Percentiles rank a stretch among this genome's conserved stretches.
These are phyloP conservation scores for Enteromius thamalakanensis DNA, from an alignment of 2,797 vertebrate genomes.

Conservation along the genomic window DNA sequence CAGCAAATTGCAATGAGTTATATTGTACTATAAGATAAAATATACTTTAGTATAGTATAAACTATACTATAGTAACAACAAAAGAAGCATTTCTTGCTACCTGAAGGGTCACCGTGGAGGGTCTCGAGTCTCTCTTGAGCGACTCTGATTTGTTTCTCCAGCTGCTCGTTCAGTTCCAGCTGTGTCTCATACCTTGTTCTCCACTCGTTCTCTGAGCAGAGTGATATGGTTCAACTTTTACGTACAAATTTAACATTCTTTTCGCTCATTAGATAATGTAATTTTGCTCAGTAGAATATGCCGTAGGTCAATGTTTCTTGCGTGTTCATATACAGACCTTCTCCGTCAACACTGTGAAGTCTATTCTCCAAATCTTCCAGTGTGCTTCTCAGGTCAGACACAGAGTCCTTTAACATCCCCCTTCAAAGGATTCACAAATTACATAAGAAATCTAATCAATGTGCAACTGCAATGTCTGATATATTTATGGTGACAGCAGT, in stretches of 20 bases:
- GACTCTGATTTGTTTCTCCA: conserved; percentile 82
- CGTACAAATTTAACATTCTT: neutral
- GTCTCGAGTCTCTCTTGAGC: conserved; percentile 80
- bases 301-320: neutral
- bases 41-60: neutral
- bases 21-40: neutral
- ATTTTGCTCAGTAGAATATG: neutral
- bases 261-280: neutral
- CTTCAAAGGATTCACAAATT: conserved; percentile 63
- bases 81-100: conserved; percentile 66
- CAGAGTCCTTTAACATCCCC: conserved; percentile 82
- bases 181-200: conserved; percentile 88
- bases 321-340: conserved; percentile 73
- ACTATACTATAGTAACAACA: too few species aligned
- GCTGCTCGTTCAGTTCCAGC: conserved; percentile 84
- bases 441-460: neutral
- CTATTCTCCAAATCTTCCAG: conserved; percentile 80
- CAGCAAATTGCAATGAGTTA: neutral
- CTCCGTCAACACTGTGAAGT: conserved; percentile 76
- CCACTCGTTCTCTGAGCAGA: conserved; percentile 84
- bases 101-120: conserved; percentile 81
- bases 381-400: conserved; percentile 80
- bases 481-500: neutral
- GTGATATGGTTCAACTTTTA: neutral
- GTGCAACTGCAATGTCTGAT: neutral